These are phyloP conservation scores for Rhopalosiphum nymphaeae DNA, from an alignment of 2,888 invertebrate species.

Conservation along the genomic window DNA sequence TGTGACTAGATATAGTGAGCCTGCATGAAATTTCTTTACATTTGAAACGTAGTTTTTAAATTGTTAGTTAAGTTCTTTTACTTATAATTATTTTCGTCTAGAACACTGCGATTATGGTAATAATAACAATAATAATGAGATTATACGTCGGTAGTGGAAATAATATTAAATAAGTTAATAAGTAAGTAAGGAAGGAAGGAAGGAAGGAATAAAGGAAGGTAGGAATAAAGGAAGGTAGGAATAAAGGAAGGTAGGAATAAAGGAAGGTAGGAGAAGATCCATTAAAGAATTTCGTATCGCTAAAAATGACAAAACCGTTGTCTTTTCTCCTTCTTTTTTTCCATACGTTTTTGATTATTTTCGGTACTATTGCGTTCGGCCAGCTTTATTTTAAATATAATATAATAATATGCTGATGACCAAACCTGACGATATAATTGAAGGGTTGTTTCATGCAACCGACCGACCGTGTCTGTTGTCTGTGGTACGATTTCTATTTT, in stretches of 20 bases:
- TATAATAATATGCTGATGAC: background rate
- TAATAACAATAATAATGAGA: background rate
- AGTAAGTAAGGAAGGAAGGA: background rate
- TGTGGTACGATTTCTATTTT: constrained; percentile 53
- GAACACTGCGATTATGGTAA: background rate
- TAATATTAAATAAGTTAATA: background rate
- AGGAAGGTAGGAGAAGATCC: background rate
- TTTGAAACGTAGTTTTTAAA: background rate
- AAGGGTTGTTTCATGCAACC: background rate
- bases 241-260: background rate
- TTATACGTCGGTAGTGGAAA: background rate
- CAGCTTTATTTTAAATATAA: background rate
- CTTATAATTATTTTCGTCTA: background rate
- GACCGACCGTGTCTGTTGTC: constrained; percentile 23
- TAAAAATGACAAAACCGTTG: background rate
- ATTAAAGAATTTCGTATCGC: background rate
- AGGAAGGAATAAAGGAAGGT: background rate
- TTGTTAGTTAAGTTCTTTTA: background rate
- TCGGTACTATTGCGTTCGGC: background rate
- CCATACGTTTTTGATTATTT: background rate
- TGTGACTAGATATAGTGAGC: background rate
- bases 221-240: background rate
- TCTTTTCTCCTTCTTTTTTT: background rate
- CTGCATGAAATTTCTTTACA: background rate
- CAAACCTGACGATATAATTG: constrained; percentile 18